Evolutionary conservation across 37 sponge, comb jelly and placozoan species (phyloP).

Genomic region (Crambe crambe): DNA sequence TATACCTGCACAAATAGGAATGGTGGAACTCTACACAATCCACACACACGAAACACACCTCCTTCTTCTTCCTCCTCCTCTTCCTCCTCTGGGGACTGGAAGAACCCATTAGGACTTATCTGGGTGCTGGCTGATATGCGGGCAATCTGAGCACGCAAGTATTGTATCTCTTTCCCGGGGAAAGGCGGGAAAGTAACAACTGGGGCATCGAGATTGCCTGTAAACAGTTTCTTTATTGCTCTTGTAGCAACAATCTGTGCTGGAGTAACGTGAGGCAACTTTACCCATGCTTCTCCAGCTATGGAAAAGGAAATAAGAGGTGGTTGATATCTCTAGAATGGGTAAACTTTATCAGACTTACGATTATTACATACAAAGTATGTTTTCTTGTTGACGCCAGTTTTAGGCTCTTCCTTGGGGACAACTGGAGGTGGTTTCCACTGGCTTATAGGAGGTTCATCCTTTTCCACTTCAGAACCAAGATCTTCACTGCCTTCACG

Average conservation of each 20-base stretch:
- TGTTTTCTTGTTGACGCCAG: conserved; percentile 93
- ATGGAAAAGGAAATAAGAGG: conserved; percentile 1
- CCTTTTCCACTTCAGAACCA: conserved; percentile 62
- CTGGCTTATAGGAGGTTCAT: conserved; percentile 80
- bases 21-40: background rate
- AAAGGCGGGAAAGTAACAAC: conserved; percentile 92
- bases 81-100: conserved; percentile 87
- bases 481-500: conserved; percentile 28
- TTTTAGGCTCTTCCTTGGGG: conserved; percentile 90
- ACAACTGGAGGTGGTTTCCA: conserved; percentile 96
- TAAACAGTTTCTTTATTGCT: conserved; percentile 88
- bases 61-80: conserved; percentile 88
- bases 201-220: conserved; percentile 84
- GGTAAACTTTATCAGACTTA: conserved; percentile 54
- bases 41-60: conserved; percentile 15
- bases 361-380: conserved; percentile 97
- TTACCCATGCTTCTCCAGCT: conserved; percentile 94
- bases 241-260: conserved; percentile 81
- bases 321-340: too few relatives aligned
- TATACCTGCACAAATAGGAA: conserved; percentile 1
- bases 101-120: conserved; percentile 90
- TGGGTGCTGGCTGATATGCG: conserved; percentile 94
- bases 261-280: conserved; percentile 94
- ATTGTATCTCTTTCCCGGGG: conserved; percentile 93
- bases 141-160: conserved; percentile 95